phyloP scores from a whole-genome alignment of 2,797 vertebrate genomes.

The Xenops minutus region DNA sequence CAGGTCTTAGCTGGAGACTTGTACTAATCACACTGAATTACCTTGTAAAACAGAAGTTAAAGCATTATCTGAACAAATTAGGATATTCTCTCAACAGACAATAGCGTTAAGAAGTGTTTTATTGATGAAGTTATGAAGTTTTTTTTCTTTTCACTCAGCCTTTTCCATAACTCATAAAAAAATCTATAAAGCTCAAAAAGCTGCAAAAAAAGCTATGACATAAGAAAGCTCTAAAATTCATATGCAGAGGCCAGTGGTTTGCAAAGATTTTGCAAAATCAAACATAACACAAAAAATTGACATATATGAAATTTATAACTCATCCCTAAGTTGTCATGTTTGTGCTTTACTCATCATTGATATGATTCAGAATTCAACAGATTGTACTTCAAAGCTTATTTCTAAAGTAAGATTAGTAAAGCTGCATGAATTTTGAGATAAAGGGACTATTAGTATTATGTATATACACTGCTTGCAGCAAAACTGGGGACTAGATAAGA shows the following conservation, averaged over 20 bases:
- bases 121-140: background rate
- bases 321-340: background rate
- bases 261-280: background rate
- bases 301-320: background rate
- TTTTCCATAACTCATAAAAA: background rate
- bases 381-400: background rate
- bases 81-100: background rate
- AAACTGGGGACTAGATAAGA: background rate
- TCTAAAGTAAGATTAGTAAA: background rate
- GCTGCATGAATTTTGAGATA: background rate
- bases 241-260: background rate
- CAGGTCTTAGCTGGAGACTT: slow-evolving; percentile 23
- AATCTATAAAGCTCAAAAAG: background rate
- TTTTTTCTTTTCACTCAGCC: background rate
- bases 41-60: background rate
- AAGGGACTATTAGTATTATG: background rate
- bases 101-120: background rate
- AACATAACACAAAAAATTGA: background rate
- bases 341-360: background rate
- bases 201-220: background rate
- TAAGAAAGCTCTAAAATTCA: background rate
- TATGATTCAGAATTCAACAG: background rate
- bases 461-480: background rate
- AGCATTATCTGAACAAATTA: slow-evolving; percentile 5
- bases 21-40: slow-evolving; percentile 5